A percentile compares a stretch with the other conserved stretches of the same genome.
Conservation (phyloP, 1,140 invertebrate genomes). For the Drosophila bipectinata region DNA sequence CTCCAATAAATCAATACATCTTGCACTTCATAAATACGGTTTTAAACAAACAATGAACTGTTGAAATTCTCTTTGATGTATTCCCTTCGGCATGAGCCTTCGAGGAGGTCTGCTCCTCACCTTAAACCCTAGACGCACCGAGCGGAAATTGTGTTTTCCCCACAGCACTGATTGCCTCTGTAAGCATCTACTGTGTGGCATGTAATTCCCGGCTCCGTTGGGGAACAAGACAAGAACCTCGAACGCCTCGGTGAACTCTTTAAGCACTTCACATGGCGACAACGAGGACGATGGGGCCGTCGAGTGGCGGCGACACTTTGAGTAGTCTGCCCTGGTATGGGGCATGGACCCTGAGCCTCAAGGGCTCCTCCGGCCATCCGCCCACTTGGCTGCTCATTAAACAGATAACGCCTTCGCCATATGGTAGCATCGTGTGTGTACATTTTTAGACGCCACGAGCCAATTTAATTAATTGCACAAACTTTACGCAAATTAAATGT, state of each 20-base stretch:
- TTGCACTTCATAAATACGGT: slow-evolving; percentile 20
- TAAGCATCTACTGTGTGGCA: slow-evolving; percentile 1
- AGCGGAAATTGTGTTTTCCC: slow-evolving; percentile 44
- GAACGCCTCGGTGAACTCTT: slow-evolving; percentile 39
- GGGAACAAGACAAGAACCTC: slow-evolving; percentile 44
- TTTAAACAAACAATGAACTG: slow-evolving; percentile 29
- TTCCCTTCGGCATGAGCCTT: slow-evolving; percentile 10
- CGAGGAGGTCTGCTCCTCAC: slow-evolving; percentile 13
- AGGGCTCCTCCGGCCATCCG: slow-evolving; percentile 12
- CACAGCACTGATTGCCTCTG: slow-evolving; percentile 33
- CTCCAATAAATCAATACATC: slow-evolving; percentile 1
- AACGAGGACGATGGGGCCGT: slow-evolving; percentile 38
- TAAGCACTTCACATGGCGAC: slow-evolving; percentile 35
- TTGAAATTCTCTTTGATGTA: slow-evolving; percentile 9
- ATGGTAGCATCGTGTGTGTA: slow-evolving; percentile 9
- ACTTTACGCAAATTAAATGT: slow-evolving; percentile 44
- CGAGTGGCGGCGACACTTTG: slow-evolving; percentile 25
- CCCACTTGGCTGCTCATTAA: slow-evolving; percentile 43
- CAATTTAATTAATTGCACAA: slow-evolving; percentile 60
- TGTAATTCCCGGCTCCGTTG: slow-evolving; percentile 29
- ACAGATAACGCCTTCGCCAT: slow-evolving; percentile 14
- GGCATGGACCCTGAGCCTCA: slow-evolving; percentile 21
- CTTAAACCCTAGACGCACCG: slow-evolving; percentile 35
- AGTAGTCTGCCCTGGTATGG: slow-evolving; percentile 21
- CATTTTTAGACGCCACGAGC: slow-evolving; percentile 9